phyloP scores from a whole-genome alignment of 2,888 invertebrate genomes.

The Achlya flavicornis region DNA sequence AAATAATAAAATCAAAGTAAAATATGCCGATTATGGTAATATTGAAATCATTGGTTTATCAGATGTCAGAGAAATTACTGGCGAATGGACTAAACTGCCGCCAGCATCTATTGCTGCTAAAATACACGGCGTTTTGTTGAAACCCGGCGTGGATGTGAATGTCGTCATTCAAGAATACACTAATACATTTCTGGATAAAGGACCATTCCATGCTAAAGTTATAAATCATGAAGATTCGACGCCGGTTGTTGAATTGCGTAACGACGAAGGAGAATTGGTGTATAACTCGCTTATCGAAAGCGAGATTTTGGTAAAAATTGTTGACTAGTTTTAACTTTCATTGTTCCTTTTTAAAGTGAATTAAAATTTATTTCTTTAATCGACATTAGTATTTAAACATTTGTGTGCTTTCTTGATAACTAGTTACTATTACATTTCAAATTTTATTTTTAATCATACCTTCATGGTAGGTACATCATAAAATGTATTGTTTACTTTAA shows the following conservation, averaged over 20 bases:
- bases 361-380: no score
- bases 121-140: slow-evolving; percentile 64
- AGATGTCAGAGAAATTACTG: slow-evolving; percentile 76
- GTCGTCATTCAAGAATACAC: slow-evolving; percentile 53
- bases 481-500: slow-evolving; percentile 7
- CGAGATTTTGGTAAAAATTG: slow-evolving; percentile 32
- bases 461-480: not conserved
- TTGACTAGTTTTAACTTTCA: slow-evolving; percentile 9
- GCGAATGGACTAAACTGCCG: slow-evolving; percentile 78
- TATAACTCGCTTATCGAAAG: slow-evolving; percentile 61
- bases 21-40: slow-evolving; percentile 91
- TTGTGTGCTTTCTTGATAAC: slow-evolving; percentile 14
- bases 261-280: slow-evolving; percentile 51
- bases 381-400: no score
- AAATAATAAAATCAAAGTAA: slow-evolving; percentile 80
- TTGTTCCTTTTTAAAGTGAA: not conserved
- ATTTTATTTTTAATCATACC: not conserved
- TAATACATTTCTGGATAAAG: slow-evolving; percentile 58
- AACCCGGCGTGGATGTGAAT: slow-evolving; percentile 57
- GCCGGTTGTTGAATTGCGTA: slow-evolving; percentile 61
- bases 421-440: not conserved
- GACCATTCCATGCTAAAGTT: slow-evolving; percentile 62
- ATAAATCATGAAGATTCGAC: slow-evolving; percentile 39
- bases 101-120: slow-evolving; percentile 78
- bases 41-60: slow-evolving; percentile 75